A percentile compares a stretch with the other conserved stretches of the same genome.
These are phyloP conservation scores for Dendrocopos noguchii DNA, from an alignment of 2,113 vertebrate species.

Conservation along the genomic window DNA sequence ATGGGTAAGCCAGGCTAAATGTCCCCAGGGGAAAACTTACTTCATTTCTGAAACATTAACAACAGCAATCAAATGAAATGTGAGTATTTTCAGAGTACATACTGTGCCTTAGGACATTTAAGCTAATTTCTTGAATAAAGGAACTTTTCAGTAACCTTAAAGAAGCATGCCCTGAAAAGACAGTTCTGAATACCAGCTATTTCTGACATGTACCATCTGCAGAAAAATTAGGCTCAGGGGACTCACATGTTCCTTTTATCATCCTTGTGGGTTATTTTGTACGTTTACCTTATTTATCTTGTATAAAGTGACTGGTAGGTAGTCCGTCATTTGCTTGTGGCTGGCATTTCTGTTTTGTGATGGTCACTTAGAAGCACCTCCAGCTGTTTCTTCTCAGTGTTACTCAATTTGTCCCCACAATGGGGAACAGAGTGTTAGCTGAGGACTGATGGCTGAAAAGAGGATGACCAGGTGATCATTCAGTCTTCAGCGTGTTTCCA, in stretches of 20 bases:
- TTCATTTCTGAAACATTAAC: conserved; percentile 78
- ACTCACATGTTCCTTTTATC: conserved; percentile 4
- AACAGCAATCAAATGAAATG: conserved; percentile 77
- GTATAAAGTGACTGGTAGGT: neutral
- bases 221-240: conserved; percentile 38
- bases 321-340: neutral
- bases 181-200: conserved; percentile 62
- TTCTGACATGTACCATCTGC: conserved; percentile 57
- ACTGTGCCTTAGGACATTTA: conserved; percentile 73
- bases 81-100: conserved; percentile 75
- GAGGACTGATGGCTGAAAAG: neutral
- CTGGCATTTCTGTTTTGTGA: neutral
- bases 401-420: neutral
- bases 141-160: conserved; percentile 74
- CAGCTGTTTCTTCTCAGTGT: neutral
- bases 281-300: neutral
- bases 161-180: conserved; percentile 65
- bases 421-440: neutral
- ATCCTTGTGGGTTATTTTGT: neutral
- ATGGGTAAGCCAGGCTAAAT: conserved; percentile 63
- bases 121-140: conserved; percentile 74
- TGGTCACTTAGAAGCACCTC: neutral
- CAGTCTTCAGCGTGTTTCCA: neutral
- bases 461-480: neutral
- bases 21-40: conserved; percentile 64